Conservation (phyloP, 2,113 vertebrate species). For the Probosciger aterrimus region DNA sequence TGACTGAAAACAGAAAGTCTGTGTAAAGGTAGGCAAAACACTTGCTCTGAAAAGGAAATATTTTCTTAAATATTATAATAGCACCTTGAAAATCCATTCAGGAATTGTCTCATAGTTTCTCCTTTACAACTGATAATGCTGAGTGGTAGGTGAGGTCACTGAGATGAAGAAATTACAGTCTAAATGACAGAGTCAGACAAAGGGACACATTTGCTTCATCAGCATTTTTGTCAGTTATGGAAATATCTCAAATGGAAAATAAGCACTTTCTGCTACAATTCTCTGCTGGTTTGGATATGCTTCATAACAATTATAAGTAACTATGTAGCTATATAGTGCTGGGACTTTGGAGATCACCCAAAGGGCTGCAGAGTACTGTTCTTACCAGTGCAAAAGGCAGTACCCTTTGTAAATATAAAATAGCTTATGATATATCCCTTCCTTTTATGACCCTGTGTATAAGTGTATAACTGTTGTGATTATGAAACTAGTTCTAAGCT, state of each 20-base stretch:
- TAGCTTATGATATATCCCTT: background rate
- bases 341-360: background rate
- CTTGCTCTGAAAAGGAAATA: background rate
- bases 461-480: background rate
- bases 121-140: background rate
- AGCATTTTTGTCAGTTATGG: background rate
- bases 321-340: background rate
- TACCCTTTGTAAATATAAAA: background rate
- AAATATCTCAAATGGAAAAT: background rate
- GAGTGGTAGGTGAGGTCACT: background rate
- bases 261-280: background rate
- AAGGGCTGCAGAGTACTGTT: background rate
- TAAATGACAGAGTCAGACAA: background rate
- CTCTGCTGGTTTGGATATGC: background rate
- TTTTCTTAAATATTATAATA: constrained; percentile 14
- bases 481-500: background rate
- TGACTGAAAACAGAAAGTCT: background rate
- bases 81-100: constrained; percentile 18
- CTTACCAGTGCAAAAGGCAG: background rate
- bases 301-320: background rate
- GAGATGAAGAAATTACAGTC: background rate
- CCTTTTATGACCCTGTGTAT: background rate
- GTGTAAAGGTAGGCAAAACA: background rate
- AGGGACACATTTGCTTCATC: background rate
- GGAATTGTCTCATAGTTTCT: background rate